These are phyloP conservation scores for Gulo gulo DNA, from an alignment of 2,113 vertebrate genomes.

Conservation along the genomic window DNA sequence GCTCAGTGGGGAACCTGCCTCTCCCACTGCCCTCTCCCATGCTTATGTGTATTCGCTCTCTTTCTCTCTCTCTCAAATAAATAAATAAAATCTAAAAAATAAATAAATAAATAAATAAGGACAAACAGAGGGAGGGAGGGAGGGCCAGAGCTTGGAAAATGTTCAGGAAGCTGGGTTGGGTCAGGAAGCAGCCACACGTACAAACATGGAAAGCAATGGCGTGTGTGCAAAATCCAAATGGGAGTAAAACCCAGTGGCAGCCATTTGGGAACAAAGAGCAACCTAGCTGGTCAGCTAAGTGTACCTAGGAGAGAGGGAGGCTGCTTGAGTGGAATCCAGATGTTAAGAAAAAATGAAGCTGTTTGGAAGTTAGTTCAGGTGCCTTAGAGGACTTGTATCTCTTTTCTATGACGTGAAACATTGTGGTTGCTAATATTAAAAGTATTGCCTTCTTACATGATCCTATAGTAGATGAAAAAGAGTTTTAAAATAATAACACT, in stretches of 20 bases:
- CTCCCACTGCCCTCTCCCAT: no score
- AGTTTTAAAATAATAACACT: neutral
- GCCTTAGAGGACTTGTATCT: neutral
- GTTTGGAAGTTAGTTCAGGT: neutral
- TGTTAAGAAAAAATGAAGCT: neutral
- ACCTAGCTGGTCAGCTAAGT: neutral
- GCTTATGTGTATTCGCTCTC: no score
- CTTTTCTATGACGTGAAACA: neutral
- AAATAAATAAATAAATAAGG: neutral
- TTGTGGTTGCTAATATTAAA: neutral
- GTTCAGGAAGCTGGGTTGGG: neutral
- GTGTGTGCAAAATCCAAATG: neutral
- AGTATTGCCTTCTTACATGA: neutral
- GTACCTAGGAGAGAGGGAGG: neutral
- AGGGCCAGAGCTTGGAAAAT: neutral
- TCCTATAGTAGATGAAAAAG: neutral
- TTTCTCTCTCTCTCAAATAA: no score
- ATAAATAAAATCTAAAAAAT: no score
- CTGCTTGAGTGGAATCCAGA: neutral
- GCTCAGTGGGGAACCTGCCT: no score
- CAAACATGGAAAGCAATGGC: neutral
- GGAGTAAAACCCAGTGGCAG: neutral
- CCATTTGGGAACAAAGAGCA: neutral
- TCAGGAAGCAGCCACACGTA: neutral
- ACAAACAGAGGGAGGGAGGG: neutral